Evolutionary conservation across 1,140 invertebrate species (phyloP).

Genomic region (Cotesia chilonis): DNA sequence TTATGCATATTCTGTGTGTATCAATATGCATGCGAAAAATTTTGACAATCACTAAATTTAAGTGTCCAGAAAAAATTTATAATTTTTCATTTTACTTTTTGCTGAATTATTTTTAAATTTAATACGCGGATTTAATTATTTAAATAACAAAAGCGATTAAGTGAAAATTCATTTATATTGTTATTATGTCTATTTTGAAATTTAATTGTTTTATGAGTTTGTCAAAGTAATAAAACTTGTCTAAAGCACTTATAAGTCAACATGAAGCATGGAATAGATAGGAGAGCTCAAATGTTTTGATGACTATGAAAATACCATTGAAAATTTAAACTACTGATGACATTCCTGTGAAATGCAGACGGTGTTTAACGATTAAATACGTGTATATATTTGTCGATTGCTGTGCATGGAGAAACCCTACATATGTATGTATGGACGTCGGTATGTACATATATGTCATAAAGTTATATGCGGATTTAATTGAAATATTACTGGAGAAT

Average conservation of each 20-base stretch:
- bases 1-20: conserved; percentile 18
- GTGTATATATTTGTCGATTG: background rate
- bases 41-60: conserved; percentile 1
- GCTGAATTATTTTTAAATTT: background rate
- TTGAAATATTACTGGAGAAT: conserved; percentile 18
- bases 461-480: conserved; percentile 5
- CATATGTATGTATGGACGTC: background rate
- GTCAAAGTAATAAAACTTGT: too few species aligned
- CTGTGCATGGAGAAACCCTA: background rate
- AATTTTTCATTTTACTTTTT: background rate
- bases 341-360: too few species aligned
- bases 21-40: conserved; percentile 26
- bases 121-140: background rate
- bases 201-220: too few species aligned
- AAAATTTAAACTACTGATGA: too few species aligned
- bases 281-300: too few species aligned
- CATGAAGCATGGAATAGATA: too few species aligned
- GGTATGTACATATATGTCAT: background rate
- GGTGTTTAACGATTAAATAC: too few species aligned
- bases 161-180: too few species aligned
- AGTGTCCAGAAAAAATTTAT: background rate
- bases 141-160: too few species aligned
- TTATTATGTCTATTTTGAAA: too few species aligned
- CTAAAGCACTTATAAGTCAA: too few species aligned
- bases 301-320: too few species aligned